Conservation (phyloP, 2,888 invertebrate genomes). For the Clanis bilineata region DNA sequence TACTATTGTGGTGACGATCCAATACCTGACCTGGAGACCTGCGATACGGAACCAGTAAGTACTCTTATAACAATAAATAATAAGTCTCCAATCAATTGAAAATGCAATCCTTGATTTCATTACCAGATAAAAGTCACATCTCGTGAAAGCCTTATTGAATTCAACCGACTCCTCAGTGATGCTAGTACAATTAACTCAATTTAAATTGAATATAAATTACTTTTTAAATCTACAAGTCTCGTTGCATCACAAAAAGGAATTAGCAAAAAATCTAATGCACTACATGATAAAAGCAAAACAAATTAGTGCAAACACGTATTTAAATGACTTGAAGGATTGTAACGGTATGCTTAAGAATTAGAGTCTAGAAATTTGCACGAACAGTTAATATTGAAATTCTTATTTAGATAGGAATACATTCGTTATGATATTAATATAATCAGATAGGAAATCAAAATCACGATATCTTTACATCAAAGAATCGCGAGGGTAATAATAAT, state of each 20-base stretch:
- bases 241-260: not conserved
- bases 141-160: not conserved
- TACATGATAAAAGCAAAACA: not conserved
- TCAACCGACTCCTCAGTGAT: not conserved
- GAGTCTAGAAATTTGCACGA: not conserved
- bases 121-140: not conserved
- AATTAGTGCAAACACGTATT: not conserved
- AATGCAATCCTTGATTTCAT: not conserved
- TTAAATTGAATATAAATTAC: not conserved
- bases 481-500: no score
- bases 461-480: no score
- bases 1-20: slow-evolving; percentile 88
- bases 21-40: slow-evolving; percentile 87
- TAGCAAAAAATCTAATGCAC: not conserved
- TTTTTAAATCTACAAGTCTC: not conserved
- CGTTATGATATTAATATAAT: no score
- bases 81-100: not conserved
- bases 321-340: not conserved
- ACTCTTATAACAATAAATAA: not conserved
- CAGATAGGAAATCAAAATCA: no score
- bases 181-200: not conserved
- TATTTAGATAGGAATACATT: no score
- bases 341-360: not conserved
- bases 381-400: not conserved
- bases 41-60: slow-evolving; percentile 90